phyloP scores from a whole-genome alignment of 1,140 invertebrate genomes.

The Probaryconus sp. region DNA sequence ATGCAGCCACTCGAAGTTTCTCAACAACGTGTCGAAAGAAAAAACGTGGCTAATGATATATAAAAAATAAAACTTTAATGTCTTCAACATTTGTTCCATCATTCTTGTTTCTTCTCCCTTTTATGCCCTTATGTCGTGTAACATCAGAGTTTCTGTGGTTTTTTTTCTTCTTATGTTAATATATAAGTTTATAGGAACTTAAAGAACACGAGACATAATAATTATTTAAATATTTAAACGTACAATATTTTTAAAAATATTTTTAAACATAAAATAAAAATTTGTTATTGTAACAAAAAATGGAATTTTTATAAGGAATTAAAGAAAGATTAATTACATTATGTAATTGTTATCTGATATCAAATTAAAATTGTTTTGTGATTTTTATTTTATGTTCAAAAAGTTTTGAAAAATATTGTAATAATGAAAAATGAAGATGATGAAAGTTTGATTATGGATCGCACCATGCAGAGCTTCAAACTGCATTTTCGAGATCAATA shows the following conservation, averaged over 20 bases:
- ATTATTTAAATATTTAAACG: too few relatives aligned
- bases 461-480: slow-evolving; percentile 26
- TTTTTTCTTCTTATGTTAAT: slow-evolving; percentile 39
- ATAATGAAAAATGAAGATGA: slow-evolving; percentile 9
- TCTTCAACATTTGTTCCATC: slow-evolving; percentile 43
- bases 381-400: too few relatives aligned
- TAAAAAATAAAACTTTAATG: slow-evolving; percentile 62
- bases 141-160: slow-evolving; percentile 20
- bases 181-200: slow-evolving; percentile 59
- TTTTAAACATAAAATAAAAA: too few relatives aligned
- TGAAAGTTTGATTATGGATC: slow-evolving; percentile 43
- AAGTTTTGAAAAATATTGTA: background rate
- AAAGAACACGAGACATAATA: slow-evolving; percentile 38
- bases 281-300: too few relatives aligned
- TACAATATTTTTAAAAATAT: too few relatives aligned
- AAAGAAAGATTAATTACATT: too few relatives aligned
- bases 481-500: slow-evolving; percentile 9
- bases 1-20: slow-evolving; percentile 49
- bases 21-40: slow-evolving; percentile 51
- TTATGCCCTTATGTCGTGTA: slow-evolving; percentile 24
- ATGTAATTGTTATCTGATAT: too few relatives aligned
- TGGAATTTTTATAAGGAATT: too few relatives aligned
- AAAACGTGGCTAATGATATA: slow-evolving; percentile 43
- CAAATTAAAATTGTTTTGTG: too few relatives aligned
- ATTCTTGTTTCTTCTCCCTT: slow-evolving; percentile 4